These are phyloP conservation scores for Siniperca scherzeri DNA, from an alignment of 2,797 vertebrate genomes.

Conservation along the genomic window DNA sequence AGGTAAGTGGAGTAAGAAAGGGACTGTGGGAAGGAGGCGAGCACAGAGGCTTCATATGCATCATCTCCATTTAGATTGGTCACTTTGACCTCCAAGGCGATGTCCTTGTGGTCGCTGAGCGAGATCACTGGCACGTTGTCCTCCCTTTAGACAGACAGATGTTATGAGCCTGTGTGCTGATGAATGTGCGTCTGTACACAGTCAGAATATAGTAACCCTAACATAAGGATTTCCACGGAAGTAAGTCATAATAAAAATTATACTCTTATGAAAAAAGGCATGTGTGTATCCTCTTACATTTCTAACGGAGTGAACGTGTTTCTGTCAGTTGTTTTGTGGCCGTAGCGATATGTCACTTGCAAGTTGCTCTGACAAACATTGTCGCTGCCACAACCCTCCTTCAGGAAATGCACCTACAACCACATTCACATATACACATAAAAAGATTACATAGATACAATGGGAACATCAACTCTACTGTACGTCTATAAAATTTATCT, in stretches of 20 bases:
- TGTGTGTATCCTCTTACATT: conserved; percentile 82
- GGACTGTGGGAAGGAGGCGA: conserved; percentile 85
- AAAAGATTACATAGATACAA: neutral
- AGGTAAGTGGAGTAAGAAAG: conserved; percentile 87
- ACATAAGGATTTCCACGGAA: neutral
- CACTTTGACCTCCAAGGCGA: conserved; percentile 93
- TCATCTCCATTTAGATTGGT: conserved; percentile 92
- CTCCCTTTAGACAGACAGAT: conserved; percentile 74
- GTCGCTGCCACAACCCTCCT: conserved; percentile 93
- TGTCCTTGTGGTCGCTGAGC: conserved; percentile 92
- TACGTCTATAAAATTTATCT: neutral
- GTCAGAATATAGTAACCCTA: neutral
- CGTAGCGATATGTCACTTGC: conserved; percentile 88
- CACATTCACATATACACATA: neutral
- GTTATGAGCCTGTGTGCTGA: neutral
- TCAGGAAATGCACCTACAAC: conserved; percentile 91
- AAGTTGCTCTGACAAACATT: conserved; percentile 93
- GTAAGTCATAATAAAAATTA: neutral
- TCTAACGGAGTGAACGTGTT: conserved; percentile 85
- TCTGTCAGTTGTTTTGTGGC: conserved; percentile 80
- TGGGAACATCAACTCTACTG: neutral
- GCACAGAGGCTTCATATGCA: conserved; percentile 91
- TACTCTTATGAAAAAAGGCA: neutral
- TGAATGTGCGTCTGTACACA: neutral
- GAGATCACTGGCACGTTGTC: conserved; percentile 85